Conservation (phyloP, 2,113 vertebrate species). For the Neogobius melanostomus region DNA sequence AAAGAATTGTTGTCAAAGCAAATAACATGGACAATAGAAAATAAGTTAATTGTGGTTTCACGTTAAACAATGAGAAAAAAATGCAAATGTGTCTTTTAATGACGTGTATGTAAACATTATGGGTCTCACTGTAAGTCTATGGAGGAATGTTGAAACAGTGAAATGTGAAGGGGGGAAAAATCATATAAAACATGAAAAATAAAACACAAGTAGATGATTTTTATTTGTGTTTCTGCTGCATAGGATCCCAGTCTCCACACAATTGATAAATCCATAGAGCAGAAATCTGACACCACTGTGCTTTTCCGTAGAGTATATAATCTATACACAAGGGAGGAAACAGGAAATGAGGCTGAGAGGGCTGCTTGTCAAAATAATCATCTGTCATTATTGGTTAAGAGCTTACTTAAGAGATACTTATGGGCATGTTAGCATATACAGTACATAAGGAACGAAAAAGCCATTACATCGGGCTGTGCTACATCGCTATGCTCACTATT, state of each 20-base stretch:
- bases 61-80: not conserved
- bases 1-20: not conserved
- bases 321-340: slow-evolving; percentile 35
- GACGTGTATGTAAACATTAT: no score
- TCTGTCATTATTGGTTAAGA: slow-evolving; percentile 40
- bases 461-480: slow-evolving; percentile 60
- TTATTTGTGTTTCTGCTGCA: slow-evolving; percentile 70
- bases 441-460: slow-evolving; percentile 28
- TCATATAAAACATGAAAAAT: not conserved
- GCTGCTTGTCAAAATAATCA: slow-evolving; percentile 62
- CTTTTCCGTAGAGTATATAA: slow-evolving; percentile 30
- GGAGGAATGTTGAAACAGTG: not conserved
- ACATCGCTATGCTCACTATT: slow-evolving; percentile 71
- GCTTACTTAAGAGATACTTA: slow-evolving; percentile 7
- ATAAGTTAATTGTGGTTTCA: not conserved
- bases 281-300: slow-evolving; percentile 30
- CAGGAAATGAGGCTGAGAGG: slow-evolving; percentile 43
- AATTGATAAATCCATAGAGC: slow-evolving; percentile 35
- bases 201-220: slow-evolving; percentile 45
- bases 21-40: not conserved
- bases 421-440: slow-evolving; percentile 26
- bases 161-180: not conserved
- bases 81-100: no score
- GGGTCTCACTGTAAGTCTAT: no score
- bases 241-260: slow-evolving; percentile 67